Evolutionary conservation across 2,888 invertebrate species (phyloP), one percentile per base, ranked within the genome.

Genomic region (Tiliacea citrago): DNA sequence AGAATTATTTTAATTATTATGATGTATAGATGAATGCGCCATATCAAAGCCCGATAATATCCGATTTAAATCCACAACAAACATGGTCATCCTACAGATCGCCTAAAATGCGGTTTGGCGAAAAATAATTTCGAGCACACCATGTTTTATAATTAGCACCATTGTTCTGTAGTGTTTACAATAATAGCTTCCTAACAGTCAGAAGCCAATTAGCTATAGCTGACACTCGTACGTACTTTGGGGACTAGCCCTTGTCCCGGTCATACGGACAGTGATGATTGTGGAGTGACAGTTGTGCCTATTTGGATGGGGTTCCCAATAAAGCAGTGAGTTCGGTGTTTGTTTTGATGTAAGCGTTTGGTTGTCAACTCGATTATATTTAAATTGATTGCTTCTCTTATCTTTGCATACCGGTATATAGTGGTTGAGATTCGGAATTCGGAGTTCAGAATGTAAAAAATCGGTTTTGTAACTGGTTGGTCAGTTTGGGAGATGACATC

Each of bases 151-250:
- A 86, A 85, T 85, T 72, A 80, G 63, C 68, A 42, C 87, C 89
- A 92, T 92, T 92, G 92, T 92, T 91, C 90, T 77, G 73, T 63
- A 49, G 29, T 88, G 87, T 90, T 85, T 84, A 83, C 79, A 88
- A 91, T 88, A 91, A 91, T 69, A 81, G 21, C 13, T 16, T 63
- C 49, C 57, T 69, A 67, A 58, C 88, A 88, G 61, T 57, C 62
- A 69, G 42, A 29, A 60, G 63, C 63, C 39, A 68, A 61, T 61
- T 57, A 62, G 60, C 53, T n/a, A 51, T 47, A 24, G 16, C 21
- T 8, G 61, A 35, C 69, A 67, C 51, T 35, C 55, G 75, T 55
- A 35, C 12, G 75, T 55, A 35, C 12, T 51, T 72, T 67, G 51
- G 35, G 16, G 8, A 65, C 29, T 13, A 70, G 63, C 39, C 71